A percentile compares a stretch with the other conserved stretches of the same genome.
Conservation (phyloP, 2,797 vertebrate genomes). For the Babyrousa celebensis region DNA sequence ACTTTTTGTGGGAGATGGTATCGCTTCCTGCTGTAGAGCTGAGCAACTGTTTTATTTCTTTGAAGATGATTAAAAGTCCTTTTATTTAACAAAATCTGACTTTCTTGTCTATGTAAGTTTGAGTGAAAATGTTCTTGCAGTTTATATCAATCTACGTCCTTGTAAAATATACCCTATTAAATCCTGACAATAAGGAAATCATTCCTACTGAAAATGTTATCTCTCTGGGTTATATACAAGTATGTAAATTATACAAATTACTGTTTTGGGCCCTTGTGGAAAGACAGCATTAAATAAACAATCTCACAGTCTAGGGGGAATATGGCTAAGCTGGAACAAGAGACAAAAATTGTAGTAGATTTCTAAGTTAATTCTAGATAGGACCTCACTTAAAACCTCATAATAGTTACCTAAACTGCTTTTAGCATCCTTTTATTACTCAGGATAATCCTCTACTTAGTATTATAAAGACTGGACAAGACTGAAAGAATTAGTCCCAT, state of each 20-base stretch:
- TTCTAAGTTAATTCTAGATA: constrained; percentile 21
- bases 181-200: constrained; percentile 49
- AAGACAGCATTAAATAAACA: constrained; percentile 56
- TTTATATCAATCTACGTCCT: constrained; percentile 23
- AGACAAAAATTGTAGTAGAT: not conserved
- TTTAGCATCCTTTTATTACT: not conserved
- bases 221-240: not conserved
- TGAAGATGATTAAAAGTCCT: constrained; percentile 62
- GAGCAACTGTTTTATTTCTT: constrained; percentile 69
- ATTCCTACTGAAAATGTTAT: constrained; percentile 56
- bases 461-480: not conserved
- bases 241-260: constrained; percentile 59
- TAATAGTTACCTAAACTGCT: not conserved
- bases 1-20: constrained; percentile 59
- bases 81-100: constrained; percentile 75
- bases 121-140: constrained; percentile 57
- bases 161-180: constrained; percentile 39
- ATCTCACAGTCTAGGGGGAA: not conserved
- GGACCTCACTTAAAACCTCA: not conserved
- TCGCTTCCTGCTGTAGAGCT: constrained; percentile 30
- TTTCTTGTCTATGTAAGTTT: constrained; percentile 72
- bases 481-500: constrained; percentile 7
- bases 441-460: not conserved
- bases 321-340: not conserved
- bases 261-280: constrained; percentile 1